These are phyloP conservation scores for Antheraea assamensis DNA, from an alignment of 2,888 invertebrate genomes.

Conservation along the genomic window DNA sequence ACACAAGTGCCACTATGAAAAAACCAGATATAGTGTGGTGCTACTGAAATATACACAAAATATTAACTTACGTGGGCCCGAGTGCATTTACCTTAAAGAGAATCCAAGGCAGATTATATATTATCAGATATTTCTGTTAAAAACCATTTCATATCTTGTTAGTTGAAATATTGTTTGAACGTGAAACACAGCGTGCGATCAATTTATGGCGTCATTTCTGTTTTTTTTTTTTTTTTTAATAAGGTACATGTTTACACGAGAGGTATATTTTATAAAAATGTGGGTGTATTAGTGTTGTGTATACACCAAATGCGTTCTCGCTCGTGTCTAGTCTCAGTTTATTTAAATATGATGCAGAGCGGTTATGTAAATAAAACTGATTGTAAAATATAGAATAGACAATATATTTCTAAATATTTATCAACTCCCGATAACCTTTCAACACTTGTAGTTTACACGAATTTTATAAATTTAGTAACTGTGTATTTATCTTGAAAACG, in stretches of 20 bases:
- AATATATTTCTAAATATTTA: background rate
- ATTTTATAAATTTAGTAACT: too few species aligned
- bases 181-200: conserved; percentile 43
- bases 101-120: background rate
- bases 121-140: background rate
- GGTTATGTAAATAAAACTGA: conserved; percentile 20
- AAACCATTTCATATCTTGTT: conserved; percentile 2
- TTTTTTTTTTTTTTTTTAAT: conserved; percentile 37
- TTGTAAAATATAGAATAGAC: background rate
- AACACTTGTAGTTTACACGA: too few species aligned
- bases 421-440: background rate
- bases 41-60: background rate
- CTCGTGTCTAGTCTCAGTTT: conserved; percentile 29
- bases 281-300: conserved; percentile 46
- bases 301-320: conserved; percentile 42
- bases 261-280: conserved; percentile 42
- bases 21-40: background rate
- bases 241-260: conserved; percentile 26
- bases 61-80: background rate
- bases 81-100: background rate
- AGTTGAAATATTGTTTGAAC: conserved; percentile 9
- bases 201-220: conserved; percentile 38
- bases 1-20: background rate
- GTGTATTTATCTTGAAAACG: too few species aligned
- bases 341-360: conserved; percentile 32